Percentiles rank a stretch among this genome's conserved stretches.
Conservation (phyloP, 2,888 invertebrate species). For the Tetropium fuscum region DNA sequence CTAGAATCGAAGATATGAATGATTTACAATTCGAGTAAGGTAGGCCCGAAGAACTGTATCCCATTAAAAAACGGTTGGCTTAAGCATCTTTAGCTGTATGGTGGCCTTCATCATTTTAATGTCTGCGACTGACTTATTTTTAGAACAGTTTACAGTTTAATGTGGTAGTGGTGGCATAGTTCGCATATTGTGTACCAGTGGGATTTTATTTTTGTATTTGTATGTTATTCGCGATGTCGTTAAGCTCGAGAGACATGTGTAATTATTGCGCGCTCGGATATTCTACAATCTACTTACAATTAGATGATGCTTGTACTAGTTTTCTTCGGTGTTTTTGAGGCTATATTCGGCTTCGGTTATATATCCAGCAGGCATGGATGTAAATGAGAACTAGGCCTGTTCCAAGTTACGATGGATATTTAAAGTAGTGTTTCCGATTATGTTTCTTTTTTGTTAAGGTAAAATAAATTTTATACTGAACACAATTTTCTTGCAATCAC, state of each 20-base stretch:
- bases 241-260: not conserved
- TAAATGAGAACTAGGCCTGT: no score
- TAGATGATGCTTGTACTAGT: no score
- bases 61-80: slow-evolving; percentile 23
- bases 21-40: not conserved
- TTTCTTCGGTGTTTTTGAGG: not conserved
- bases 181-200: slow-evolving; percentile 27
- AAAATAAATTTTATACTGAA: no score
- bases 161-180: slow-evolving; percentile 49
- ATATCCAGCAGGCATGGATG: not conserved
- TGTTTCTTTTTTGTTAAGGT: no score
- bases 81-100: slow-evolving; percentile 50
- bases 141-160: slow-evolving; percentile 60
- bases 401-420: no score
- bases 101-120: slow-evolving; percentile 60
- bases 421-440: no score
- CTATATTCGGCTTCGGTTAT: no score
- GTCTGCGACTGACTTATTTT: slow-evolving; percentile 60
- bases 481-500: no score
- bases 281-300: not conserved
- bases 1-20: not conserved
- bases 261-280: slow-evolving; percentile 8
- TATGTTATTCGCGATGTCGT: slow-evolving; percentile 5
- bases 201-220: slow-evolving; percentile 18
- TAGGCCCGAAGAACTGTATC: slow-evolving; percentile 17